Evolutionary conservation across 2,888 invertebrate genomes (phyloP), one percentile per base, ranked within the genome.

Genomic region (Harpagoxenus sublaevis): DNA sequence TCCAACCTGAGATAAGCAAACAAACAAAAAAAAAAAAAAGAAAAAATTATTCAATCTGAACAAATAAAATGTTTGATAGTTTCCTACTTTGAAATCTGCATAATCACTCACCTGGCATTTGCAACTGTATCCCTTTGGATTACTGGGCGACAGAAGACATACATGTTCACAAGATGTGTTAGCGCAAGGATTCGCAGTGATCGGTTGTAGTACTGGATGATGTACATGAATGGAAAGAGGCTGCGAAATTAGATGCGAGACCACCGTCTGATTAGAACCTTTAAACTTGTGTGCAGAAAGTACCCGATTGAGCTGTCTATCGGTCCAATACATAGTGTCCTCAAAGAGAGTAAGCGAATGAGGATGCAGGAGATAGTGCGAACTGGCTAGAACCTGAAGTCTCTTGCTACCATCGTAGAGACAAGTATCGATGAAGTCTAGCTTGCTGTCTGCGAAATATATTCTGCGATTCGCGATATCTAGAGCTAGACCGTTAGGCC

Each of bases 381-480:
- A 98, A 23, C 97, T 97, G 2, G 98, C 97, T 28, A 98, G 94
- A 0, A 98, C 99, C 95, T 99, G 98, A 89, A 98, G 97, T 31
- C 99, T 95, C 0, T 98, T 98, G 0, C 97, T 97, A 10, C 99
- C 99, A 92, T 99, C 98, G 95, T 99, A 99, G 93, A 98, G 97
- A 94, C 99, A 99, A 94, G 99, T 99, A 94, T 99, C 99, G 85
- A 99, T 99, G 93, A 98, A 99, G 94, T 99, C 99, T 53, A 99
- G 95, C 94, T 99, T 99, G 0, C 99, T 99, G 95, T 99, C 99
- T 0, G 99, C 99, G 94, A 99, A 99, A 95, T 99, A 99, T 0
- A 99, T 97, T 71, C 99, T 96, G 93, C 98, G 97, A 0, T 98
- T 99, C 0, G 99, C 98, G 31, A 98, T 98, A 94, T 99, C 99